Evolutionary conservation across 2,113 vertebrate species (phyloP).

Genomic region (Channa argus): DNA sequence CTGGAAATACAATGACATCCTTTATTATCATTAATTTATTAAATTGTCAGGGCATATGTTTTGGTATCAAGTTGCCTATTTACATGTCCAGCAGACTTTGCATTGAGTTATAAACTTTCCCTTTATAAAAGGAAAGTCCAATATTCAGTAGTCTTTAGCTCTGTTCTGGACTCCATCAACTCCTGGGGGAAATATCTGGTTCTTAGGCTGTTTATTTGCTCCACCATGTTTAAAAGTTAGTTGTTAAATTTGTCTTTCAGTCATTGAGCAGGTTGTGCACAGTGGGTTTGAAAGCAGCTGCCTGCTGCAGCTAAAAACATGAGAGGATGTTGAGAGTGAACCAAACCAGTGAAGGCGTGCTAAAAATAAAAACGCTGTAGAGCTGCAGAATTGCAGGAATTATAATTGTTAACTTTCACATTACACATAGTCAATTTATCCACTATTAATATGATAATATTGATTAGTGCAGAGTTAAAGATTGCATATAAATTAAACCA

Average conservation of each 20-base stretch:
- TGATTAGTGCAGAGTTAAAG: constrained; percentile 17
- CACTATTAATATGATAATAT: constrained; percentile 13
- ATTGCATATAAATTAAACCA: not conserved
- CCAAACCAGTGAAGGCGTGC: constrained; percentile 10
- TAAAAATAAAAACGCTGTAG: too few species aligned
- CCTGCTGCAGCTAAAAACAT: not conserved
- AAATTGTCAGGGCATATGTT: not conserved
- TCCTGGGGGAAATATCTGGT: not conserved
- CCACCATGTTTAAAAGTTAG: not conserved
- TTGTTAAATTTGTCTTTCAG: not conserved
- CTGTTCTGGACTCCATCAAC: not conserved
- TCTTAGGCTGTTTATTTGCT: not conserved
- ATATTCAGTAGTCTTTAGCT: constrained; percentile 9
- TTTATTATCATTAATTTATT: not conserved
- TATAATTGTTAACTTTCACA: not conserved
- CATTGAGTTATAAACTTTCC: not conserved
- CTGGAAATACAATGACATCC: not conserved
- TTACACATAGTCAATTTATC: not conserved
- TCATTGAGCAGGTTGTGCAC: not conserved
- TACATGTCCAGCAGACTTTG: not conserved
- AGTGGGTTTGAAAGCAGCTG: not conserved
- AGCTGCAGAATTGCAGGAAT: too few species aligned
- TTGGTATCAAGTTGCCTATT: not conserved
- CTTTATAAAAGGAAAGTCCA: not conserved
- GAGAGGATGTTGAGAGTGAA: not conserved